Conservation (phyloP, 2,888 invertebrate species). For the Drosophila parthenogenetica region DNA sequence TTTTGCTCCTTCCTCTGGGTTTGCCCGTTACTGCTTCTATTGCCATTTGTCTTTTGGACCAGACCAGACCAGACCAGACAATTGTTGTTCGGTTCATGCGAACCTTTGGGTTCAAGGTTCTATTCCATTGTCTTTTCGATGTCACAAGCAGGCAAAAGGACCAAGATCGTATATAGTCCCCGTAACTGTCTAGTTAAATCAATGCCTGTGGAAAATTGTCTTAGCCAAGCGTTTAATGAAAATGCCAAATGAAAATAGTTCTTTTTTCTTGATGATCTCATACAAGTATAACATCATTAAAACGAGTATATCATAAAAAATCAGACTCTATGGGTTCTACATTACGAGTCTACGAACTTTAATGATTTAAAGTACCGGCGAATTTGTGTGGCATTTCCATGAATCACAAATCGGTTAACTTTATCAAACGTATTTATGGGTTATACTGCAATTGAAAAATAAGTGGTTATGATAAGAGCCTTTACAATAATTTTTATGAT, state of each 20-base stretch:
- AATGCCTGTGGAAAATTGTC: conserved; percentile 55
- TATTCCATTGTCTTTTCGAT: conserved; percentile 33
- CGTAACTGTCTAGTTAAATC: conserved; percentile 41
- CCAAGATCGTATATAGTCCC: conserved; percentile 14
- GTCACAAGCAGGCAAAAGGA: conserved; percentile 44
- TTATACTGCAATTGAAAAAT: conserved; percentile 13
- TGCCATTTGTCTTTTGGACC: conserved; percentile 52
- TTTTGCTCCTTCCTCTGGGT: not conserved
- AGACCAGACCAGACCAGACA: conserved; percentile 43
- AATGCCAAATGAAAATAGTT: conserved; percentile 63
- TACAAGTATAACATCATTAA: not conserved
- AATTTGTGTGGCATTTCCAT: conserved; percentile 5
- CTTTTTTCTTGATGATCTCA: conserved; percentile 44
- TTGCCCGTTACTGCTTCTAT: conserved; percentile 37
- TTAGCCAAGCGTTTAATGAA: conserved; percentile 67
- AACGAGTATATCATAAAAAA: not conserved
- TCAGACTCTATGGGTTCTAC: not conserved
- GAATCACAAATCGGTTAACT: conserved; percentile 18
- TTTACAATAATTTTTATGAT: not conserved
- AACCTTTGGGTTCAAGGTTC: conserved; percentile 57
- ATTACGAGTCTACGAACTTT: not conserved
- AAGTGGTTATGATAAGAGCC: conserved; percentile 28
- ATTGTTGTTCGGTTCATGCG: conserved; percentile 51
- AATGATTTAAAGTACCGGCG: conserved; percentile 1
- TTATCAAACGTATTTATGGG: conserved; percentile 33